Percentiles rank a stretch among this genome's conserved stretches.
Evolutionary conservation across 2,797 vertebrate genomes (phyloP).

Genomic region (Platalea minor): DNA sequence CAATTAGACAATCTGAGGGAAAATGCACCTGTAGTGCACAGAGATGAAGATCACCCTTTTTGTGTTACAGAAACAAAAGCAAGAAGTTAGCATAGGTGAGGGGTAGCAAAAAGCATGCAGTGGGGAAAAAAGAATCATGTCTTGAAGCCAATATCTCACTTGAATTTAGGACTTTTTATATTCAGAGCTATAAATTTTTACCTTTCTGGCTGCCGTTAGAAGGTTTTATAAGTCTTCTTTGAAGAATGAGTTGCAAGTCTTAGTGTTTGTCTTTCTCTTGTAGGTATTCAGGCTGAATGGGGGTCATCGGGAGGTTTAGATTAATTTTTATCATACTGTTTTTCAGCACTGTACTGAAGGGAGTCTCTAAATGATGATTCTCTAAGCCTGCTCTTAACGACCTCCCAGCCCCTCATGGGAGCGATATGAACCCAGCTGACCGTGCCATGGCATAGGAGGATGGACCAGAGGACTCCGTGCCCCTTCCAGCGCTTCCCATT

Average conservation of each 20-base stretch:
- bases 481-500: neutral
- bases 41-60: neutral
- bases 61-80: neutral
- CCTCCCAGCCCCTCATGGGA: neutral
- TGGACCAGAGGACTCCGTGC: neutral
- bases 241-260: neutral
- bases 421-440: neutral
- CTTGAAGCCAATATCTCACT: neutral
- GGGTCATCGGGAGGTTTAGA: neutral
- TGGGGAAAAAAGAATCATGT: neutral
- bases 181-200: neutral
- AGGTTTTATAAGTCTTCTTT: neutral
- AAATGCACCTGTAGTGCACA: neutral
- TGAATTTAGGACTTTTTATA: neutral
- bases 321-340: neutral
- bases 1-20: neutral
- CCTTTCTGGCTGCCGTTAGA: neutral
- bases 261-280: neutral
- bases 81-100: neutral
- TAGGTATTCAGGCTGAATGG: neutral
- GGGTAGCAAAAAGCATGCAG: neutral
- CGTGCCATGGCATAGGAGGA: rapidly evolving
- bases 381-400: neutral
- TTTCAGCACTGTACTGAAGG: neutral
- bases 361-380: neutral